Evolutionary conservation across 2,888 invertebrate genomes (phyloP).

Genomic region (Patella ulyssiponensis): DNA sequence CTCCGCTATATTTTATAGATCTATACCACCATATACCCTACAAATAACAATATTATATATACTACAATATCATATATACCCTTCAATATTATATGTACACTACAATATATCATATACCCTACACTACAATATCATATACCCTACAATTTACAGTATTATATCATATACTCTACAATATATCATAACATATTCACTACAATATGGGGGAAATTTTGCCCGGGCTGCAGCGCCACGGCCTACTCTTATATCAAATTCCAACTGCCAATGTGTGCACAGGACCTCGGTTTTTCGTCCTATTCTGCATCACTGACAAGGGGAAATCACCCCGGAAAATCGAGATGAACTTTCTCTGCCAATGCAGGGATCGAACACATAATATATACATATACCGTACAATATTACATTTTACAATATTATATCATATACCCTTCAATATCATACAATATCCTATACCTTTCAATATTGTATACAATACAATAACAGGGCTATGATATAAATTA

Average conservation of each 20-base stretch:
- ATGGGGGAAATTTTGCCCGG: no score
- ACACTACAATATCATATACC: neutral
- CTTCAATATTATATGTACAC: neutral
- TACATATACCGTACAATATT: constrained; percentile 80
- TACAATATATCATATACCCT: neutral
- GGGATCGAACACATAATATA: no score
- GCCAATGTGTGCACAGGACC: no score
- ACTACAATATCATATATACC: neutral
- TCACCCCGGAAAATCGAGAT: no score
- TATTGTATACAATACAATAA: constrained; percentile 15
- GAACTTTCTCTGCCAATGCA: no score
- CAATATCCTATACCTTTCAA: neutral
- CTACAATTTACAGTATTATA: neutral
- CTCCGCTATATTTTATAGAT: constrained; percentile 96
- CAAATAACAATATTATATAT: neutral
- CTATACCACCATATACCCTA: constrained; percentile 98
- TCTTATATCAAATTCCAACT: no score
- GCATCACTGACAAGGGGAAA: no score
- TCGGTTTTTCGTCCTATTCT: no score
- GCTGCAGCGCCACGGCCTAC: no score
- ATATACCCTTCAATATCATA: neutral
- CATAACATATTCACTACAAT: neutral
- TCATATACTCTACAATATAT: constrained; percentile 19
- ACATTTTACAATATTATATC: neutral
- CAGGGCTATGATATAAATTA: no score